Base-by-base conservation (phyloP, 2,797 vertebrate genomes). In the Peromyscus eremicus region DNA sequence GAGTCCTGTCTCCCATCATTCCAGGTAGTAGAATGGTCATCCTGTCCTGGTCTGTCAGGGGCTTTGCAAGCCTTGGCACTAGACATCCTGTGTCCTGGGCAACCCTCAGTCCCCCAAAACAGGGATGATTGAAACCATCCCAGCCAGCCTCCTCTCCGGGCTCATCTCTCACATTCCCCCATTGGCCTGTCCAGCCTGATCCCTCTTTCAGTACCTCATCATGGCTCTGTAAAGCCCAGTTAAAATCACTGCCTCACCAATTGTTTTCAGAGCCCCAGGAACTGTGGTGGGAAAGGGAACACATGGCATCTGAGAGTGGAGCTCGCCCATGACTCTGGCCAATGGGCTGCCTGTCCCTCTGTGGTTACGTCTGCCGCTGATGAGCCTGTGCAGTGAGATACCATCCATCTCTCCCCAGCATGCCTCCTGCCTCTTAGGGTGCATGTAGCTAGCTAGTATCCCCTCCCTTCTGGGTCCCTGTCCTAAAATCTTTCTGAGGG, bases 301-400 rank as follows among this genome's bases (percentile, higher is more conserved):
- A 27, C 5, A 1, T 29, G 1, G 3, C 4, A 6, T 62, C 83
- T 66, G 68, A 85, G 43, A 46, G 40, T 11, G 17, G 52, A 5
- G 46, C 23, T 49, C 70, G 76, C 73, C 25, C 0, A 0, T 32
- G n/a, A 76, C 49, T 8, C 57, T 79, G 13, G 49, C 13, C 14
- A 46, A 1, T 0, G 1, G 49, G 68, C 73, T 62, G 37, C 13
- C 37, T 32, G 32, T 52, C 29, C 37, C 7, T 66, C 62, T 37
- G 49, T 13, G 49, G 60, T 64, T 9, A 21, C 13, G 68, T 57
- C 91, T 64, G 62, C 25, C 34, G 12, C 49, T 32, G 37, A 12
- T 40, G 52, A 29, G n/a, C 40, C 19, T 7, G 1, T 29, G 34
- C 64, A n/a, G 52, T 43, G 57, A 86, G 37, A 13, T 60, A 9